Conservation (phyloP, 35 echinoderm and acorn worm genomes). For the Ptychodera flava region DNA sequence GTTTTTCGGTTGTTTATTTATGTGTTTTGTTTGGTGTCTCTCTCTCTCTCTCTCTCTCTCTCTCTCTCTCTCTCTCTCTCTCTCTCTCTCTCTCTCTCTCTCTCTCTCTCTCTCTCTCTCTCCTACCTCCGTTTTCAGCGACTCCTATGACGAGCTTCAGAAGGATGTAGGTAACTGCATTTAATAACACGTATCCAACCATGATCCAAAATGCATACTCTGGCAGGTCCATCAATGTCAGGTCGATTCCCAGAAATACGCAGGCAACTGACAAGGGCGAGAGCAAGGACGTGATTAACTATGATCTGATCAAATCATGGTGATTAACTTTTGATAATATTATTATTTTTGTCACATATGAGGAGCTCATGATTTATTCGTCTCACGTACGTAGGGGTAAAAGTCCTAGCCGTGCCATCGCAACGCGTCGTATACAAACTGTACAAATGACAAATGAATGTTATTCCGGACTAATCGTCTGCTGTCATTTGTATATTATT, state of each 20-base stretch:
- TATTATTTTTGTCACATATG: too few species aligned
- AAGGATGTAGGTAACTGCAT: not conserved
- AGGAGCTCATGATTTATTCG: too few species aligned
- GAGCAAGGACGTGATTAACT: not conserved
- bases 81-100: not conserved
- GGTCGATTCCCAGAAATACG: not conserved
- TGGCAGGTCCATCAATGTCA: not conserved
- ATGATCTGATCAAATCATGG: not conserved
- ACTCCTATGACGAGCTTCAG: not conserved
- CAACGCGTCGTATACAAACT: too few species aligned
- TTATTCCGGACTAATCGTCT: too few species aligned
- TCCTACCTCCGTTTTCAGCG: not conserved
- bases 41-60: not conserved
- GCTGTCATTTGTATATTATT: too few species aligned
- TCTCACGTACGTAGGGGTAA: too few species aligned
- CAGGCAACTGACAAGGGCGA: not conserved
- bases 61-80: not conserved
- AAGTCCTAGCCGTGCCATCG: too few species aligned
- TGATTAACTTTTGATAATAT: too few species aligned
- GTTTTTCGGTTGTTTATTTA: not conserved
- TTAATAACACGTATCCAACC: not conserved
- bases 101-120: not conserved
- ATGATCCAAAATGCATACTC: not conserved
- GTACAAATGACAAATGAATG: too few species aligned
- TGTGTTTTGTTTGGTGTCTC: not conserved